Evolutionary conservation across 2,113 vertebrate species (phyloP).

Genomic region (Sander vitreus): DNA sequence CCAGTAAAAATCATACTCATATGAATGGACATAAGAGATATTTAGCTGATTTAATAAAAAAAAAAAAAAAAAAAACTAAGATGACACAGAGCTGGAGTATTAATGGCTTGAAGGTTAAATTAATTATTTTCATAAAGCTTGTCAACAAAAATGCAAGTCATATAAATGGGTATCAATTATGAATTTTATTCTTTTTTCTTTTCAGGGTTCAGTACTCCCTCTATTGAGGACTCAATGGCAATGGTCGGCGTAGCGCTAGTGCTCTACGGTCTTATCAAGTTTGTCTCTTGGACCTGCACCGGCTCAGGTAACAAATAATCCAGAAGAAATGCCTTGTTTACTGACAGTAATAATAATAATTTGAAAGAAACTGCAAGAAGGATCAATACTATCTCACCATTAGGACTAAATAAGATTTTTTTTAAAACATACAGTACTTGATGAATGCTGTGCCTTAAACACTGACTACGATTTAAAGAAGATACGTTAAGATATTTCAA

Average conservation of each 20-base stretch:
- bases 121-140: not conserved
- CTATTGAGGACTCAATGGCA: conserved; percentile 86
- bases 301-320: conserved; percentile 70
- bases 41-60: too few relatives aligned
- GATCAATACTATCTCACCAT: not conserved
- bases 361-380: fast-evolving
- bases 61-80: too few relatives aligned
- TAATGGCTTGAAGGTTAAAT: not conserved
- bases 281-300: conserved; percentile 78
- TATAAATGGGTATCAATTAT: not conserved
- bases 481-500: not conserved
- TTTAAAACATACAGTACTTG: too few relatives aligned
- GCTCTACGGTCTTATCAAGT: conserved; percentile 84
- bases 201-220: conserved; percentile 79
- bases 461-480: not conserved
- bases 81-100: too few relatives aligned
- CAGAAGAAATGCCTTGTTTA: not conserved
- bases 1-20: not conserved
- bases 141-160: not conserved
- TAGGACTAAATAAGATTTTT: not conserved
- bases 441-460: not conserved
- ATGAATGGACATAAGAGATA: too few relatives aligned
- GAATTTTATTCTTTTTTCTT: not conserved
- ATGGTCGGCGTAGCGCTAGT: conserved; percentile 85
- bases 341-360: not conserved